A percentile compares a stretch with the other conserved stretches of the same genome.
Conservation (phyloP, 1,140 invertebrate genomes). For the Cataglyphis hispanica region DNA sequence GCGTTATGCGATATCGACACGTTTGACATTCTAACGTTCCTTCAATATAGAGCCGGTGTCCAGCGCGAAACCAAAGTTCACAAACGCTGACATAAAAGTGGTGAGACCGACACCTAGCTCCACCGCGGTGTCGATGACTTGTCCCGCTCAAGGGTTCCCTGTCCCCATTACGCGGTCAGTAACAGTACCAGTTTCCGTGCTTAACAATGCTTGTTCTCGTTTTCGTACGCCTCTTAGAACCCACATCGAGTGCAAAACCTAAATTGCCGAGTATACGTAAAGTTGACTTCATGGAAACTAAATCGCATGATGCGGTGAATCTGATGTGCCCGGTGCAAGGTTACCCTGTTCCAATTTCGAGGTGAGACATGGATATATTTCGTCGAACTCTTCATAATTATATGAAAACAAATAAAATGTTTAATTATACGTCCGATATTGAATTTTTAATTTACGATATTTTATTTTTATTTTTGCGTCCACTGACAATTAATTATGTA, state of each 20-base stretch:
- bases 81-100: slow-evolving; percentile 84
- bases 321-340: slow-evolving; percentile 88
- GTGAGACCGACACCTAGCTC: slow-evolving; percentile 77
- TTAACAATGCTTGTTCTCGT: slow-evolving; percentile 53
- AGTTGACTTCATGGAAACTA: slow-evolving; percentile 83
- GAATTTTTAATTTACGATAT: background rate
- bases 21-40: slow-evolving; percentile 24
- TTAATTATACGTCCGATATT: background rate
- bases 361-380: slow-evolving; percentile 77
- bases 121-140: slow-evolving; percentile 88
- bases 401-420: background rate
- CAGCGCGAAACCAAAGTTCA: slow-evolving; percentile 87
- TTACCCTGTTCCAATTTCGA: slow-evolving; percentile 87
- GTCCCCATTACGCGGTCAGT: slow-evolving; percentile 83
- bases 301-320: slow-evolving; percentile 67
- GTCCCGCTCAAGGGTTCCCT: slow-evolving; percentile 90
- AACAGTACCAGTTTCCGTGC: slow-evolving; percentile 66
- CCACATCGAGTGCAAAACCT: slow-evolving; percentile 86
- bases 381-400: background rate
- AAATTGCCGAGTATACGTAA: slow-evolving; percentile 86
- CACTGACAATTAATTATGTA: slow-evolving; percentile 17
- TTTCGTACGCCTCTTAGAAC: slow-evolving; percentile 82
- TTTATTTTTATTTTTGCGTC: background rate
- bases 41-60: slow-evolving; percentile 85
- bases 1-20: slow-evolving; percentile 8